Evolutionary conservation across 2,113 vertebrate genomes (phyloP).

Genomic region (Martes martes): DNA sequence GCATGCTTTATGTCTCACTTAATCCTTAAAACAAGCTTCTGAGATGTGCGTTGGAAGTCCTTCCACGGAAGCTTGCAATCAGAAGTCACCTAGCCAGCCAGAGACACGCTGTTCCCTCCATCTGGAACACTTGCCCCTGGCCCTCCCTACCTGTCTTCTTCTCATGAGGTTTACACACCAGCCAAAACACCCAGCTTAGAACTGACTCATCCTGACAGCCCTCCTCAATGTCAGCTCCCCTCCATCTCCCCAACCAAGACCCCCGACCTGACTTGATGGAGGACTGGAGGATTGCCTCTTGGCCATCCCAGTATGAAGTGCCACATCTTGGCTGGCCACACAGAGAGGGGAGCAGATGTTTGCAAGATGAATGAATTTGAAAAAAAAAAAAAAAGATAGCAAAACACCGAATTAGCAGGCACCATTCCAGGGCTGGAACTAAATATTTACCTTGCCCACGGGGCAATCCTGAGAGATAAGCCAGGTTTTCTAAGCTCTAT

Average conservation of each 20-base stretch:
- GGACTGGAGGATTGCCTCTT: not conserved
- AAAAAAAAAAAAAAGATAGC: not conserved
- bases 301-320: not conserved
- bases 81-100: not conserved
- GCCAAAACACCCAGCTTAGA: not conserved
- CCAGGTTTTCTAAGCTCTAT: slow-evolving; percentile 11
- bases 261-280: not conserved
- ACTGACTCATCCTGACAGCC: not conserved
- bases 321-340: not conserved
- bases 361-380: not conserved
- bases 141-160: not conserved
- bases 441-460: slow-evolving; percentile 59
- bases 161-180: not conserved
- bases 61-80: not conserved
- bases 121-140: not conserved
- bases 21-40: not conserved
- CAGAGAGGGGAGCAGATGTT: not conserved
- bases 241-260: not conserved
- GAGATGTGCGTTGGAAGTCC: not conserved
- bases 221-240: not conserved
- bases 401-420: slow-evolving; percentile 10
- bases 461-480: not conserved
- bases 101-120: not conserved
- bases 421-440: not conserved
- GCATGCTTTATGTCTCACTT: not conserved